A percentile compares a stretch with the other conserved stretches of the same genome.
phyloP scores from a whole-genome alignment of 53 echinoderm and acorn worm genomes.

The Pentamera pediparva region DNA sequence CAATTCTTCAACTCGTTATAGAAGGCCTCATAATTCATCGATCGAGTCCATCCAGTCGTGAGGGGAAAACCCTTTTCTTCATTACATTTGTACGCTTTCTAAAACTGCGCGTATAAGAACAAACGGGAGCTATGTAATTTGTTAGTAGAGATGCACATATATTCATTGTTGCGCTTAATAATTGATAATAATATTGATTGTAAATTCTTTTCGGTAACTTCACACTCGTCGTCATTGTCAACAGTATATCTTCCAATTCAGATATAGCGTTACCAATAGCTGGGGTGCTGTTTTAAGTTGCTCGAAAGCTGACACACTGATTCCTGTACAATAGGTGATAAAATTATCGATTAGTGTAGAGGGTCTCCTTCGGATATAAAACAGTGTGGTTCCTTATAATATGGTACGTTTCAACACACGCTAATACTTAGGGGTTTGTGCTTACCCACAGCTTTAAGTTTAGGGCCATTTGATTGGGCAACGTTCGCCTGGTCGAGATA shows the following conservation, averaged over 20 bases:
- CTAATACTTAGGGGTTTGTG: slow-evolving; percentile 28
- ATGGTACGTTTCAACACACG: slow-evolving; percentile 41
- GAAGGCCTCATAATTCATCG: slow-evolving; percentile 1
- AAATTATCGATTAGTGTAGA: slow-evolving; percentile 21
- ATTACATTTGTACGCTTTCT: slow-evolving; percentile 15
- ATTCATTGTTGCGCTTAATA: slow-evolving; percentile 24
- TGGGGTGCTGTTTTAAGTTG: too few species aligned
- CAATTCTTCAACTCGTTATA: not conserved
- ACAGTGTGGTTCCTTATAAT: not conserved
- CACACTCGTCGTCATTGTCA: not conserved
- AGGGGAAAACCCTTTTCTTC: not conserved
- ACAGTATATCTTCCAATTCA: not conserved
- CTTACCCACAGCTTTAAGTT: not conserved
- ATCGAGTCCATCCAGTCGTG: not conserved
- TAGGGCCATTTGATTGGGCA: not conserved
- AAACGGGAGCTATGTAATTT: slow-evolving; percentile 35
- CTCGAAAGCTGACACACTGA: slow-evolving; percentile 26
- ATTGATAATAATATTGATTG: not conserved
- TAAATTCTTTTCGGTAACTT: not conserved
- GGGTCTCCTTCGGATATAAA: slow-evolving; percentile 27
- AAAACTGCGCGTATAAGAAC: slow-evolving; percentile 20
- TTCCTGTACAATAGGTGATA: slow-evolving; percentile 2
- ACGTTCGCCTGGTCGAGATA: slow-evolving; percentile 4
- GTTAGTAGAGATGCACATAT: slow-evolving; percentile 9
- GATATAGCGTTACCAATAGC: too few species aligned